phyloP scores from a whole-genome alignment of 2,113 vertebrate genomes.

The Podarcis muralis region DNA sequence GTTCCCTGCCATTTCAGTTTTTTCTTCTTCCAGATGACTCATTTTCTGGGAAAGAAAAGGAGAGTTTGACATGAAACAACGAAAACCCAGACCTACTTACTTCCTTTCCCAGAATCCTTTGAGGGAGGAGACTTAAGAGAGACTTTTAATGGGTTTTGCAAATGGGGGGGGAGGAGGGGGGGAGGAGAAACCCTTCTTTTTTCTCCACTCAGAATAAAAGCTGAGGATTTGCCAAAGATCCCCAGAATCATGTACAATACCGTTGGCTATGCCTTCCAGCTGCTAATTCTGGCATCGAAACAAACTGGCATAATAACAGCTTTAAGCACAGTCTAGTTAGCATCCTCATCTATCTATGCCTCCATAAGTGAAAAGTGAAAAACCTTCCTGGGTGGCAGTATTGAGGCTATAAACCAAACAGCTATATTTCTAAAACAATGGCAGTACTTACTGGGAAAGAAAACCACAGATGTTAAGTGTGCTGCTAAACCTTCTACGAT shows the following conservation, averaged over 20 bases:
- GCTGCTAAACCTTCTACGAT: background rate
- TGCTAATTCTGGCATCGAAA: background rate
- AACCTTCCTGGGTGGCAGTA: background rate
- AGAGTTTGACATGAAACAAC: conserved; percentile 19
- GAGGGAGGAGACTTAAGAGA: background rate
- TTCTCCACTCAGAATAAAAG: background rate
- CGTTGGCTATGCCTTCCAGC: background rate
- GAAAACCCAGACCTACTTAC: background rate
- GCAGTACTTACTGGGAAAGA: background rate
- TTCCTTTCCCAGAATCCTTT: conserved; percentile 1
- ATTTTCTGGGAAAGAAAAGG: conserved; percentile 21
- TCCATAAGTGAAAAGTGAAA: background rate
- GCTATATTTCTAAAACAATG: background rate
- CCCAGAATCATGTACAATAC: background rate
- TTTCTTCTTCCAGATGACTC: background rate
- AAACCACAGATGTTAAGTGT: background rate
- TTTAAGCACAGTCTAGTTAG: background rate
- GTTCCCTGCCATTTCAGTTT: background rate
- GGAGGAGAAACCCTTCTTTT: background rate
- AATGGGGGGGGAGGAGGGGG: background rate
- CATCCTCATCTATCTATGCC: background rate
- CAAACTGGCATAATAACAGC: background rate
- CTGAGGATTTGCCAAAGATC: background rate
- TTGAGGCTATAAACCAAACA: background rate
- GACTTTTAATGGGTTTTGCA: background rate